phyloP scores from a whole-genome alignment of 1,140 invertebrate genomes.

The Caenorhabditis inopinata region DNA sequence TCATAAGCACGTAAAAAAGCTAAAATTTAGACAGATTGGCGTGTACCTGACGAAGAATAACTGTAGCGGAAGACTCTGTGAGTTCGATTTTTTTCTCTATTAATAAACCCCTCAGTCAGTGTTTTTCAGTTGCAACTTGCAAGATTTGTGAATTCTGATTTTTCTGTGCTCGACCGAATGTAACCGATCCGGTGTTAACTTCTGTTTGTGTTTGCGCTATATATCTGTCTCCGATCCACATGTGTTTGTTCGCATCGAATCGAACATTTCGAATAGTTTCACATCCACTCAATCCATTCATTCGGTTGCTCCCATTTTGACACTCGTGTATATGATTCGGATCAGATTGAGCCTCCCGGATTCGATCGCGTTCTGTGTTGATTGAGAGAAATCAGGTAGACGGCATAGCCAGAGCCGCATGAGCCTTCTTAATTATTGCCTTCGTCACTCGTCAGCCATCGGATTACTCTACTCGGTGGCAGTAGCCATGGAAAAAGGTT shows the following conservation, averaged over 20 bases:
- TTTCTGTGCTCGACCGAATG: background rate
- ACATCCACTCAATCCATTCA: background rate
- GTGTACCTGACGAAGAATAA: no score
- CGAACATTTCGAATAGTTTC: constrained; percentile 26
- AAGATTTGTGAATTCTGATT: no score
- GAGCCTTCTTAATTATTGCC: constrained; percentile 1
- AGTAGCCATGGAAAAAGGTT: background rate
- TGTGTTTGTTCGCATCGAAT: constrained; percentile 28
- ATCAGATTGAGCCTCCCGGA: background rate
- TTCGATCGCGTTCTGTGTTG: background rate
- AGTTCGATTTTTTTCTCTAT: no score
- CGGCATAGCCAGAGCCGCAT: background rate
- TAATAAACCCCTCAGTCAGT: no score
- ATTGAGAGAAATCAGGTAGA: background rate
- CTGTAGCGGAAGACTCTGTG: no score
- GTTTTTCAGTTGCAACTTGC: no score
- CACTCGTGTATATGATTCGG: background rate
- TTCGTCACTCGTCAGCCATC: background rate
- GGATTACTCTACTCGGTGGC: constrained; percentile 13
- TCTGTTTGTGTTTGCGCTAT: background rate
- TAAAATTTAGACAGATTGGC: no score
- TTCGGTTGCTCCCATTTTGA: no score
- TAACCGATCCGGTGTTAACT: constrained; percentile 21
- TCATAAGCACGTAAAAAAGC: no score
- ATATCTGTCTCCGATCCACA: background rate